Evolutionary conservation across 2,113 vertebrate genomes (phyloP).

Genomic region (Oncorhynchus mykiss): DNA sequence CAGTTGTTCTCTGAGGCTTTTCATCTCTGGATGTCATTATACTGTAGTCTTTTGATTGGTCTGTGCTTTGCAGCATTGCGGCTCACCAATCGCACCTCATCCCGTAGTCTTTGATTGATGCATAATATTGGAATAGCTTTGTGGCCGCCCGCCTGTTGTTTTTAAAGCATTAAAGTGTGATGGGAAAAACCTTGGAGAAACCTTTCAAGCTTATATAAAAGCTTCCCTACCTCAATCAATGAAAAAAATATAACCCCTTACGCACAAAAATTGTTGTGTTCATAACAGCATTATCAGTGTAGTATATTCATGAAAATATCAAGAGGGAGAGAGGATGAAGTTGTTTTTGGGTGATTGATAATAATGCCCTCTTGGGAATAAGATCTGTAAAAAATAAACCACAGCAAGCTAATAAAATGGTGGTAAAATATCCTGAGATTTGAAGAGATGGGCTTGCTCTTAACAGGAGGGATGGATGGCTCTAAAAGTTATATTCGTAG

Average conservation of each 20-base stretch:
- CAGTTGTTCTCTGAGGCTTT: background rate
- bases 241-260: background rate
- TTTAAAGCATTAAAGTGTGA: slow-evolving; percentile 11
- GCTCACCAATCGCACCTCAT: slow-evolving; percentile 11
- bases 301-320: background rate
- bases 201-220: slow-evolving; percentile 29
- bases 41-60: slow-evolving; percentile 1
- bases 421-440: no score
- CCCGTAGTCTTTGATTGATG: slow-evolving; percentile 12
- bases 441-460: no score
- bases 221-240: background rate
- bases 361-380: no score
- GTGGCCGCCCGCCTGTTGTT: background rate
- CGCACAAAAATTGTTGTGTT: background rate
- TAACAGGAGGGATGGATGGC: no score
- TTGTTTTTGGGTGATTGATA: no score
- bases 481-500: no score
- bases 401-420: background rate
- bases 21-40: slow-evolving; percentile 2
- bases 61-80: slow-evolving; percentile 14
- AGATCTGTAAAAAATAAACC: slow-evolving; percentile 34
- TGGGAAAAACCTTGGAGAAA: background rate
- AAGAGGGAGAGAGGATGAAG: background rate
- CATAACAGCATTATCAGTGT: no score
- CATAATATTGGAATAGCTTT: slow-evolving; percentile 1